Evolutionary conservation across 1,140 invertebrate genomes (phyloP).

Genomic region (Drosophila melanica): DNA sequence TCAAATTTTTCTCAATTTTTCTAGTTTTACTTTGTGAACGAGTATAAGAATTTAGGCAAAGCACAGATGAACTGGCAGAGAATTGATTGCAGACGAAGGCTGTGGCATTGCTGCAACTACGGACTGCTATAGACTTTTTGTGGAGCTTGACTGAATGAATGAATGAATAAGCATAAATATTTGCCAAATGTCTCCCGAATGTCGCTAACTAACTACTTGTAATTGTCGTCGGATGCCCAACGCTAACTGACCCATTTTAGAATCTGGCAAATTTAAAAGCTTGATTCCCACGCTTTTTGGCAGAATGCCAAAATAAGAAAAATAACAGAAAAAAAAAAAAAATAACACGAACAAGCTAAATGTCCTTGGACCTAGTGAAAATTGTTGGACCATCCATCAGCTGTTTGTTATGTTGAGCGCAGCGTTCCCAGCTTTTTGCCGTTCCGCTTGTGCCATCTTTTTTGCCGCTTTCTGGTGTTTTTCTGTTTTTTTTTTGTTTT

Average conservation of each 20-base stretch:
- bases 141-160: constrained; percentile 2
- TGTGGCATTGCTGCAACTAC: not conserved
- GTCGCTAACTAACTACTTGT: constrained; percentile 29
- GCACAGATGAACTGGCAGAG: constrained; percentile 11
- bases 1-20: too few species aligned
- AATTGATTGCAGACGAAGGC: constrained; percentile 34
- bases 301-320: constrained; percentile 20
- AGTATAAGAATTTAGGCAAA: constrained; percentile 1
- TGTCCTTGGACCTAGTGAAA: constrained; percentile 61
- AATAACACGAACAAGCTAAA: constrained; percentile 29
- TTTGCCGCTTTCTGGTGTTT: not conserved
- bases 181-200: constrained; percentile 23
- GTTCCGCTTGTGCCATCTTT: constrained; percentile 15
- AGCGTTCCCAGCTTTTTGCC: constrained; percentile 42
- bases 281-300: constrained; percentile 43
- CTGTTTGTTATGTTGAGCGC: constrained; percentile 51
- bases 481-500: constrained; percentile 7
- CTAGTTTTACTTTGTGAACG: too few species aligned
- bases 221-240: constrained; percentile 15
- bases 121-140: not conserved
- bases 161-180: constrained; percentile 45
- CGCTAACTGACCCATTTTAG: constrained; percentile 48
- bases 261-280: constrained; percentile 15
- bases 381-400: constrained; percentile 59
- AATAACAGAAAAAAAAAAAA: constrained; percentile 16